Evolutionary conservation across 2,888 invertebrate species (phyloP), one percentile per base, ranked within the genome.

Genomic region (Meiosimyza decipiens): DNA sequence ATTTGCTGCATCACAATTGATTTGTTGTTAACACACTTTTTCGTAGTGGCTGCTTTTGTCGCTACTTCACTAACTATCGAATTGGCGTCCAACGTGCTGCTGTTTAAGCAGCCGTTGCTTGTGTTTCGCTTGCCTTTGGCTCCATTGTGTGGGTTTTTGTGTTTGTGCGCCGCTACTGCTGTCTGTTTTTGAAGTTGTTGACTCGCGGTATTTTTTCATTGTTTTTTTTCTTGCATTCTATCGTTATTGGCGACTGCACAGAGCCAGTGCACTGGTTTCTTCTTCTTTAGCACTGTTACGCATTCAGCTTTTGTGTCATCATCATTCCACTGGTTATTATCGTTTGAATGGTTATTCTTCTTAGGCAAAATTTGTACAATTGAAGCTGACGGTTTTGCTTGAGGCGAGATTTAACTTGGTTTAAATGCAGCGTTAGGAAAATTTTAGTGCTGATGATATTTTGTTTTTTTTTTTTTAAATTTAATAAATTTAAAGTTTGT

Each of bases 21-120:
- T 64, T 72, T 68, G 72, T 68, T 50, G 63, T 64, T 62, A 52
- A 71, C 54, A 63, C 54, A 40, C 68, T 63, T 67, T 54, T 33
- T 52, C 11, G 33, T 40, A 28, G 11, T 52, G 18, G 51, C 16
- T 69, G 0, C 13, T 51, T 1, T 22, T 59, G 28, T 59, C 40
- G 54, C 12, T 40, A 11, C 40, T 40, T 4, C 40, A 7, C 40
- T 40, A 28, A 28, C 59, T 52, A 40, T 9, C 62, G 54, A 62
- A 69, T 28, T 28, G 52, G 54, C 57, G 67, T 67, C 40, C 49
- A 49, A 28, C 57, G 57, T 18, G 62, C n/a, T 11, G 16, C 15
- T 7, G 12, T 57, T 22, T 57, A 6, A 28, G 33, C 16, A 28
- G 9, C 62, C 62, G 16, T 33, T 5, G 5, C 47, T 15, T 40